Evolutionary conservation across 2,113 vertebrate species (phyloP).

Genomic region (Panthera uncia): DNA sequence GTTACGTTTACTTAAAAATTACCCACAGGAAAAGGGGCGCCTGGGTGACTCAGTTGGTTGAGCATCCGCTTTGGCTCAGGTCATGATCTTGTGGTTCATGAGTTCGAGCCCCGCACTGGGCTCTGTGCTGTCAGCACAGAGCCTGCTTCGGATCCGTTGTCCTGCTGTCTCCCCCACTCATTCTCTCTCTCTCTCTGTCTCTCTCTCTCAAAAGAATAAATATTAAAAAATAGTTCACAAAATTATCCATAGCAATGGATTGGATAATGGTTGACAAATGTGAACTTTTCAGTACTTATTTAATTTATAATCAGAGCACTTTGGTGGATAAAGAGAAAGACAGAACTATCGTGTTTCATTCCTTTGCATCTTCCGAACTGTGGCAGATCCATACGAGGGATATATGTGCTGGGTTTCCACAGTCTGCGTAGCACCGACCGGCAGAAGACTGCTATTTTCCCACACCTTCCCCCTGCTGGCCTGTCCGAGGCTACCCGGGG

Average conservation of each 20-base stretch:
- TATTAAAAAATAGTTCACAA: not conserved
- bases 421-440: not conserved
- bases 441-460: not conserved
- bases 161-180: no score
- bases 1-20: not conserved
- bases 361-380: not conserved
- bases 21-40: not conserved
- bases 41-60: no score
- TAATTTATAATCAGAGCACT: not conserved
- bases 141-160: no score
- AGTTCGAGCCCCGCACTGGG: no score
- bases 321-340: not conserved
- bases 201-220: no score
- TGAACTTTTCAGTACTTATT: not conserved
- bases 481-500: not conserved
- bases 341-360: not conserved
- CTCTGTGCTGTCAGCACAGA: no score
- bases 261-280: not conserved
- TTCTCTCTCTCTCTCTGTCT: no score
- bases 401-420: no score
- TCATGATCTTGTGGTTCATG: no score
- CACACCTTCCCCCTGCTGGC: not conserved
- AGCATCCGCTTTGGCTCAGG: no score
- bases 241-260: not conserved
- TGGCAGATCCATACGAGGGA: fast-evolving